Evolutionary conservation across 2,113 vertebrate species (phyloP), one percentile per base, ranked within the genome.

Genomic region (Ursus arctos): DNA sequence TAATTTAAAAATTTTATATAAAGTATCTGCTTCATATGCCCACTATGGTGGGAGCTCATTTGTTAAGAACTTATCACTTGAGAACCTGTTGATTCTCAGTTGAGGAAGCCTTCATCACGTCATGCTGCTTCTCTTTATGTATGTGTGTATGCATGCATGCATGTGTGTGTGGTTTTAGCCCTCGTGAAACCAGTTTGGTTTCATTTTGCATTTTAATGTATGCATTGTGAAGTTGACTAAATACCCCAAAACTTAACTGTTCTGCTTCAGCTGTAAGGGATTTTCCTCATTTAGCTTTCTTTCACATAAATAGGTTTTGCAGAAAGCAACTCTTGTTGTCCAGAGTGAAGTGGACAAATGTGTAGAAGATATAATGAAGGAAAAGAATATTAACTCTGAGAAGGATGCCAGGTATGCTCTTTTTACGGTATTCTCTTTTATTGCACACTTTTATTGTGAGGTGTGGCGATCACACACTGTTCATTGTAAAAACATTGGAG

Each of bases 301-400:
- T 31, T 96, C 14, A 67, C 69, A 67, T 71, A 63, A 40, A 81
- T 80, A 99, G 99, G 98, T 99, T 94, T 99, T 99, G 96, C 99
- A 98, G 98, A 97, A 97, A 61, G 99, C 99, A 6, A 97, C 99
- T 88, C 85, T 97, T 14, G 97, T 97, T 85, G 98, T 96, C 67
- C 99, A 99, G 96, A 98, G 97, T 57, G 96, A 99, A 72, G 98
- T 99, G 95, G 99, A 99, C 91, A 98, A 97, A 74, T 99, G 97
- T 96, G 99, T 99, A 91, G 97, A 95, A 47, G 98, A 99, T 84
- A 99, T 99, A 91, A 99, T 99, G 98, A 99, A 98, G 96, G 99
- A 98, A 95, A 99, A 99, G 99, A 99, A 98, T 24, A 98, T 99
- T 80, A 99, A 99, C 93, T 95, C 98, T 6, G 98, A 99, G 97